Conservation (phyloP, 2,797 vertebrate species). For the Okamejei kenojei region DNA sequence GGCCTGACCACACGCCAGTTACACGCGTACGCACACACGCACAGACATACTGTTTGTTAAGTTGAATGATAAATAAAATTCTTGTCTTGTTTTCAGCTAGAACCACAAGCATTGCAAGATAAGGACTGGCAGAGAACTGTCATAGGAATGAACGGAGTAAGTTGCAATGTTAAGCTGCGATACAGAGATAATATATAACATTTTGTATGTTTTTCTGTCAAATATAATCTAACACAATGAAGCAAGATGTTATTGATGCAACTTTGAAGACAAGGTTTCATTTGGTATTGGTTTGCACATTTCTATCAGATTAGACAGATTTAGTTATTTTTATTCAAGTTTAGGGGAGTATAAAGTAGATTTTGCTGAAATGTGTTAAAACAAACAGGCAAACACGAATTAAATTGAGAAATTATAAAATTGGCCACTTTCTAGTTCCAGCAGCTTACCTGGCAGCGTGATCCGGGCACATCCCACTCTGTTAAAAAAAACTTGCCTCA, state of each 20-base stretch:
- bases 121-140: slow-evolving; percentile 88
- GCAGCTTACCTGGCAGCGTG: too few relatives aligned
- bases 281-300: not conserved
- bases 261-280: not conserved
- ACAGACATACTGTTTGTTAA: not conserved
- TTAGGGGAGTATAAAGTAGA: not conserved
- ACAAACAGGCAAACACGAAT: not conserved
- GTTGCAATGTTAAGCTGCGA: slow-evolving; percentile 45
- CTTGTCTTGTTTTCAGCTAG: slow-evolving; percentile 64
- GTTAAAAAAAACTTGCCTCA: too few relatives aligned
- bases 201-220: not conserved
- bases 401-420: not conserved
- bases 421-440: too few relatives aligned
- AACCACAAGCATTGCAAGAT: slow-evolving; percentile 72
- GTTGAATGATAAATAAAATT: not conserved
- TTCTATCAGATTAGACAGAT: not conserved
- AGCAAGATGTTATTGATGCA: not conserved
- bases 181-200: not conserved
- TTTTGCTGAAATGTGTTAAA: not conserved
- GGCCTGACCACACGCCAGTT: too few relatives aligned
- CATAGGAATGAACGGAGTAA: slow-evolving; percentile 79
- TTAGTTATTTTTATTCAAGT: not conserved
- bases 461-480: too few relatives aligned
- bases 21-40: too few relatives aligned
- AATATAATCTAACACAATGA: not conserved